phyloP scores from a whole-genome alignment of 2,797 vertebrate species.

The Gallinago solitaria region DNA sequence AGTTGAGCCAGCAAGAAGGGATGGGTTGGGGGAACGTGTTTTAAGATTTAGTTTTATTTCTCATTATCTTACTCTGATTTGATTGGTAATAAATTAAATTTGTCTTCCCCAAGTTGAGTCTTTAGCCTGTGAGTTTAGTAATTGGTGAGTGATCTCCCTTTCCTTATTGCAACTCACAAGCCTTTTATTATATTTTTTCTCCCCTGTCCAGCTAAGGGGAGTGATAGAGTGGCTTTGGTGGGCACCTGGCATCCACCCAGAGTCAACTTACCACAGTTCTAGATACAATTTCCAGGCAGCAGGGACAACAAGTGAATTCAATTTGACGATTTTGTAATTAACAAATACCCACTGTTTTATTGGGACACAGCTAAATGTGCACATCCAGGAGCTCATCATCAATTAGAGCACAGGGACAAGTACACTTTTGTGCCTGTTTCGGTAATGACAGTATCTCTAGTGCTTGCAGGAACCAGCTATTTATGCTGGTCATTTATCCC shows the following conservation, averaged over 20 bases:
- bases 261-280: neutral
- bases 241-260: neutral
- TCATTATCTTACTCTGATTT: neutral
- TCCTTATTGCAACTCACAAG: neutral
- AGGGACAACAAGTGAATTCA: neutral
- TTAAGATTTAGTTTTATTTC: neutral
- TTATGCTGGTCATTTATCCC: neutral
- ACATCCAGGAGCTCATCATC: neutral
- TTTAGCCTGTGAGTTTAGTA: neutral
- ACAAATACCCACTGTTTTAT: neutral
- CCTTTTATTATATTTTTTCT: neutral
- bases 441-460: neutral
- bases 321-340: neutral
- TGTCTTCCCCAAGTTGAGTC: neutral
- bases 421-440: neutral
- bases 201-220: neutral
- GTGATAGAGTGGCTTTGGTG: neutral
- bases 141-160: neutral
- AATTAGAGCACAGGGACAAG: fast-evolving
- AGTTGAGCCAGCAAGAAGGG: neutral
- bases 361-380: neutral
- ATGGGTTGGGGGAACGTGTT: neutral
- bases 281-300: neutral
- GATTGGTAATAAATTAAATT: neutral
- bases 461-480: neutral